Percentiles rank a stretch among this genome's conserved stretches.
phyloP scores from a whole-genome alignment of 2,888 invertebrate species.

The Cepaea hortensis region DNA sequence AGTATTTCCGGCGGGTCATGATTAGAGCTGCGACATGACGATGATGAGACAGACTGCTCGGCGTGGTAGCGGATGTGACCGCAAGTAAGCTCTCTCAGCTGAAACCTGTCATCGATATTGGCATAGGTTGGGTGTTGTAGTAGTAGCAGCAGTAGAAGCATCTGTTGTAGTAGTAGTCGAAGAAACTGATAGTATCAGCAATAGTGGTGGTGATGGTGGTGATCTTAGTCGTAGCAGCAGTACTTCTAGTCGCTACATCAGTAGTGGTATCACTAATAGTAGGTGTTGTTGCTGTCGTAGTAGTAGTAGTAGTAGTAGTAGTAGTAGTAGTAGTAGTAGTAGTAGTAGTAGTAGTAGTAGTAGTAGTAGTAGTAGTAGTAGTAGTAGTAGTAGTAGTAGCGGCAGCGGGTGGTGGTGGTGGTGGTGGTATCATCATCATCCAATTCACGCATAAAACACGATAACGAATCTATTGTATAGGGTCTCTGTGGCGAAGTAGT shows the following conservation, averaged over 20 bases:
- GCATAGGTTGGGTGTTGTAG: background rate
- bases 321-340: conserved; percentile 14
- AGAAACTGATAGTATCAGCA: too few relatives aligned
- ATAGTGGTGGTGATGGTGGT: background rate
- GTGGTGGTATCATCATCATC: background rate
- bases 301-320: conserved; percentile 21
- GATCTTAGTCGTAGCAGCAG: background rate
- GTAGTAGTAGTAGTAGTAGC: conserved; percentile 28
- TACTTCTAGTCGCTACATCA: background rate
- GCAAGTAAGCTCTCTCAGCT: too few relatives aligned
- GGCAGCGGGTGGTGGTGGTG: background rate
- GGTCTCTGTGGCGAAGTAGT: too few relatives aligned
- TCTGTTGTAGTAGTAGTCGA: background rate
- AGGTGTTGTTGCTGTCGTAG: background rate
- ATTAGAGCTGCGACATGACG: too few relatives aligned
- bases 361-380: conserved; percentile 38
- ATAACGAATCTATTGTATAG: too few relatives aligned
- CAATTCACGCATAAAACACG: too few relatives aligned
- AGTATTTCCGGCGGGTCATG: too few relatives aligned
- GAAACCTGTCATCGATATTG: too few relatives aligned
- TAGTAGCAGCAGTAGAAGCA: background rate
- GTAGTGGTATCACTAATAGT: background rate
- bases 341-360: conserved; percentile 35
- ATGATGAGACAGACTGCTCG: too few relatives aligned
- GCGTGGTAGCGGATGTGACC: too few relatives aligned